Evolutionary conservation across 53 echinoderm and acorn worm genomes (phyloP).

Genomic region (Temnopleurus reevesii): DNA sequence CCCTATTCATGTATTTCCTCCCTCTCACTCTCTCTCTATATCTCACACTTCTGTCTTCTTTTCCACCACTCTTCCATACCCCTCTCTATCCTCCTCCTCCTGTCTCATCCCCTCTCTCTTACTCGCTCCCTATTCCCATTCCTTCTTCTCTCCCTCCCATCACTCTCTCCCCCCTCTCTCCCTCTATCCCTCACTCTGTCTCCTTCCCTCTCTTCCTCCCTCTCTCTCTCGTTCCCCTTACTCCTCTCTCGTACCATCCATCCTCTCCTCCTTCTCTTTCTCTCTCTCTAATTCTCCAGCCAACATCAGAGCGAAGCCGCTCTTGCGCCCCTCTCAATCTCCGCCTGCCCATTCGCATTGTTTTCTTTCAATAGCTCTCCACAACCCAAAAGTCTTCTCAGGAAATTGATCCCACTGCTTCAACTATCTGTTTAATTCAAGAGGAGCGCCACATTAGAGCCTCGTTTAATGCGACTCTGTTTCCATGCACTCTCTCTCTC

Average conservation of each 20-base stretch:
- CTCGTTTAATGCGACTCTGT: background rate
- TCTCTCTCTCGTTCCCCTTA: background rate
- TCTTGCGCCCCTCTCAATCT: conserved; percentile 1
- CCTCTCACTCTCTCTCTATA: no score
- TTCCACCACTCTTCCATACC: background rate
- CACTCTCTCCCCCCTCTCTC: background rate
- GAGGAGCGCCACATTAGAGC: conserved; percentile 31
- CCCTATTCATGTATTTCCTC: background rate
- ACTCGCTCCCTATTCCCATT: background rate
- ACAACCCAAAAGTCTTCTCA: conserved; percentile 35
- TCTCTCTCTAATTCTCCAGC: background rate
- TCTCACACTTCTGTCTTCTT: background rate
- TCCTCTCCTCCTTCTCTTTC: background rate
- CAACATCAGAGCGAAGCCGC: background rate
- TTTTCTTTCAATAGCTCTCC: conserved; percentile 55
- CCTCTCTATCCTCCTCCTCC: background rate
- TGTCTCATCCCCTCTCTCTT: background rate
- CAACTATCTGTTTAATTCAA: conserved; percentile 51
- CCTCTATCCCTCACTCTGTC: background rate
- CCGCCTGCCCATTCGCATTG: conserved; percentile 46
- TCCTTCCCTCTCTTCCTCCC: background rate
- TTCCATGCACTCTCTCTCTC: background rate
- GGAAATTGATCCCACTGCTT: conserved; percentile 55
- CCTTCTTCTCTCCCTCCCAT: background rate
- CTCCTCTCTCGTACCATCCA: background rate